Conservation (phyloP, 2,888 invertebrate species). For the Chrysolina haemoptera region DNA sequence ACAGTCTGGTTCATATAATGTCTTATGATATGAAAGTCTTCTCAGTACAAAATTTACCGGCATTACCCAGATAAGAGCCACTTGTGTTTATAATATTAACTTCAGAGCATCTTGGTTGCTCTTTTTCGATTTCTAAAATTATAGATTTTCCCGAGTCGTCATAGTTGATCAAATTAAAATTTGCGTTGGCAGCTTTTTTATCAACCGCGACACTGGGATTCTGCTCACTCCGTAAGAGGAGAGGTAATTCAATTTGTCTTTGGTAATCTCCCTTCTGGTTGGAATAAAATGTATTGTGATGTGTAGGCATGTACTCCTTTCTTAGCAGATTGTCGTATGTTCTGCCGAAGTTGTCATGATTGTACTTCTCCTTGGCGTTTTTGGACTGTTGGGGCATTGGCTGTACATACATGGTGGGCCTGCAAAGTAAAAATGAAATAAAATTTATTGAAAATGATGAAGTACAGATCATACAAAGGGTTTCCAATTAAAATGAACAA, state of each 20-base stretch:
- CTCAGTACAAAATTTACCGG: slow-evolving; percentile 35
- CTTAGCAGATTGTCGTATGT: slow-evolving; percentile 53
- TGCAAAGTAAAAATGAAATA: slow-evolving; percentile 49
- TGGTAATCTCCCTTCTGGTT: slow-evolving; percentile 52
- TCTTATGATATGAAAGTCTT: slow-evolving; percentile 41
- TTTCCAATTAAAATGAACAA: background rate
- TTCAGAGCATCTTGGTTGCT: slow-evolving; percentile 40
- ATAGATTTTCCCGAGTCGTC: slow-evolving; percentile 53
- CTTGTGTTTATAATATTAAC: slow-evolving; percentile 32
- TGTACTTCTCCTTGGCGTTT: slow-evolving; percentile 49
- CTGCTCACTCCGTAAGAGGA: slow-evolving; percentile 47
- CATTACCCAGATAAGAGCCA: slow-evolving; percentile 23
- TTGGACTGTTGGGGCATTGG: slow-evolving; percentile 53
- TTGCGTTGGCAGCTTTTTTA: slow-evolving; percentile 61
- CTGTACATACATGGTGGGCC: slow-evolving; percentile 57
- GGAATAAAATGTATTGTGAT: slow-evolving; percentile 48
- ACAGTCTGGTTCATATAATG: slow-evolving; percentile 32
- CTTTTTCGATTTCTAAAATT: slow-evolving; percentile 59
- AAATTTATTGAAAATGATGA: background rate
- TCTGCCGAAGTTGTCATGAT: slow-evolving; percentile 43
- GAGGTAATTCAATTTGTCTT: slow-evolving; percentile 55
- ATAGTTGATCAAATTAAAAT: slow-evolving; percentile 56
- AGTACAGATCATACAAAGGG: background rate
- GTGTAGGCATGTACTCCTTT: slow-evolving; percentile 48
- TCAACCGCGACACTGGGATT: slow-evolving; percentile 44